A percentile compares a stretch with the other conserved stretches of the same genome.
These are phyloP conservation scores for Molossus alvarezi DNA, from an alignment of 2,797 vertebrate species.

Conservation along the genomic window DNA sequence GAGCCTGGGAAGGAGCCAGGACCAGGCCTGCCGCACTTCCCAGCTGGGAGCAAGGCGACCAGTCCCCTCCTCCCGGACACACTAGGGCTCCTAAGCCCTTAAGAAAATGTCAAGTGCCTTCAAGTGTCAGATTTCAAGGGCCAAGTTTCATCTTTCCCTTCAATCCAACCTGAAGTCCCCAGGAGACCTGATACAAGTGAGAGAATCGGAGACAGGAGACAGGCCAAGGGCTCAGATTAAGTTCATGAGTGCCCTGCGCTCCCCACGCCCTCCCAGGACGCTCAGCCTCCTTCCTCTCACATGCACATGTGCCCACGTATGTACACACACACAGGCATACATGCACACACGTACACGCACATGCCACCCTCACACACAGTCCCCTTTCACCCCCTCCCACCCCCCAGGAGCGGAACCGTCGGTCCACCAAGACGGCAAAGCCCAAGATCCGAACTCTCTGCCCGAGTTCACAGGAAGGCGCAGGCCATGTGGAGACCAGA, in stretches of 20 bases:
- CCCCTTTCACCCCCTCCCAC: background rate
- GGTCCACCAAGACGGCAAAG: background rate
- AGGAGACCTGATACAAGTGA: background rate
- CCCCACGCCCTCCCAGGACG: background rate
- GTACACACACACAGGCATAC: too few relatives aligned
- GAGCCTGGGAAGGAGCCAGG: background rate
- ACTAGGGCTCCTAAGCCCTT: background rate
- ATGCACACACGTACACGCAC: background rate
- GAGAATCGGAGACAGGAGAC: background rate
- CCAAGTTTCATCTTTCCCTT: background rate
- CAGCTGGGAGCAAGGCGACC: background rate
- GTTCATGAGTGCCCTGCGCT: background rate
- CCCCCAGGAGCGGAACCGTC: background rate
- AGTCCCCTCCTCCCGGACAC: background rate
- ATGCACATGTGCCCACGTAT: accelerated
- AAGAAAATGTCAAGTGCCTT: background rate
- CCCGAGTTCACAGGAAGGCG: background rate
- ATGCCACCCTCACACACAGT: too few relatives aligned
- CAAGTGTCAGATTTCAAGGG: conserved; percentile 39
- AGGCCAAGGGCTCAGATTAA: background rate
- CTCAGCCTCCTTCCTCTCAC: background rate
- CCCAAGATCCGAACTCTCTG: background rate
- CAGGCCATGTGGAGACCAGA: background rate
- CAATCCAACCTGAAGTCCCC: background rate
- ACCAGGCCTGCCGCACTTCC: background rate